Evolutionary conservation across 1,140 invertebrate genomes (phyloP).

Genomic region (Anthonomus grandis): DNA sequence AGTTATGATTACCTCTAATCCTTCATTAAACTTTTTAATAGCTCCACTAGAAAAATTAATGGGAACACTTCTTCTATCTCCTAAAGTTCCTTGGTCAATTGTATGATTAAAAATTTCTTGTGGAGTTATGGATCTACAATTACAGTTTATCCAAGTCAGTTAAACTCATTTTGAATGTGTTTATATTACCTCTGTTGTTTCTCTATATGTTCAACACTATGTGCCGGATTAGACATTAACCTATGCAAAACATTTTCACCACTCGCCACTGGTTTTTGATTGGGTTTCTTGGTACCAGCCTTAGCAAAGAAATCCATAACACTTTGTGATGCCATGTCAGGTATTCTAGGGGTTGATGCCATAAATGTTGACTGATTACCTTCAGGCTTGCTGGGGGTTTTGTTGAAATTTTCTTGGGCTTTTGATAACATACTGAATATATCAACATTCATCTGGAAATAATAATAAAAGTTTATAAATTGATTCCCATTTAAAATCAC

Average conservation of each 20-base stretch:
- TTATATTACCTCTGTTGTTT: constrained; percentile 82
- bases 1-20: constrained; percentile 18
- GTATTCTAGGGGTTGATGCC: constrained; percentile 37
- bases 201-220: constrained; percentile 83
- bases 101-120: constrained; percentile 52
- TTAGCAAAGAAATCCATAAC: constrained; percentile 83
- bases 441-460: constrained; percentile 19
- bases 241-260: constrained; percentile 57
- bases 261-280: constrained; percentile 53
- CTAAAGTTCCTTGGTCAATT: constrained; percentile 30
- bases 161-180: no score
- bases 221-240: constrained; percentile 75
- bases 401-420: constrained; percentile 79
- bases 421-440: constrained; percentile 72
- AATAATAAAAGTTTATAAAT: no score
- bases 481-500: no score
- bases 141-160: no score
- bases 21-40: constrained; percentile 6
- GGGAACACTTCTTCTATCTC: constrained; percentile 50
- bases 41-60: constrained; percentile 33
- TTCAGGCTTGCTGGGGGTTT: constrained; percentile 42
- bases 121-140: constrained; percentile 67
- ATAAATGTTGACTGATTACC: constrained; percentile 36
- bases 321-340: constrained; percentile 63
- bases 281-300: constrained; percentile 63